Evolutionary conservation across 1,140 invertebrate genomes (phyloP), one percentile per base, ranked within the genome.

Genomic region (Vanessa tameamea): DNA sequence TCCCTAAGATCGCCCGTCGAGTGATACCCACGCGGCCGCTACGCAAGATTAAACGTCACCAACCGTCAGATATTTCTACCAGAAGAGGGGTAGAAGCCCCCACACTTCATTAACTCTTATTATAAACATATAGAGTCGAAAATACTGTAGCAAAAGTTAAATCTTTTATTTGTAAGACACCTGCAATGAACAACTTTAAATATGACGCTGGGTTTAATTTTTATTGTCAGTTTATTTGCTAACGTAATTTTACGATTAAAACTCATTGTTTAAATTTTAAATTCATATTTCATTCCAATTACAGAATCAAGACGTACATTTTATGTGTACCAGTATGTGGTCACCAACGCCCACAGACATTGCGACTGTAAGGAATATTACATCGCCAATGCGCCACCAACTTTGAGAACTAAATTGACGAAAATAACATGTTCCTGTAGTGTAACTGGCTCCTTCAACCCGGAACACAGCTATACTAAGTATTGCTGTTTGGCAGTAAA

Each of bases 11-110:
- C 80, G 78, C 78, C 77, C 80, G 81, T 78, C 85, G 79, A 89
- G 82, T 90, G 88, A 89, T 90, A 90, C 78, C 80, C 77, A 79
- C 88, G 87, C 87, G 66, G 85, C 87, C 83, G 86, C 82, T 83
- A 91, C 87, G 89, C 87, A 89, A 91, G 87, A 92, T 90, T 92
- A 92, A 92, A 90, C 85, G 88, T 92, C 90, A 92, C 85, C 82
- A 90, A 85, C 90, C 90, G 87, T 90, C 87, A 87, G 88, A 88
- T 87, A 89, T 90, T 88, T 87, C 84, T 80, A 78, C 81, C 80
- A 87, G 78, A 82, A 82, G 66, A 65, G 73, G 75, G 81, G 72
- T 66, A 75, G 65, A 59, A 65, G 75, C 79, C 75, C 69, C 65
- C 76, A 48, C 82, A 75, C 37, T 50, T 57, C n/a, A 53, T 50